Evolutionary conservation across 1,140 invertebrate species (phyloP).

Genomic region (Whitmania pigra): DNA sequence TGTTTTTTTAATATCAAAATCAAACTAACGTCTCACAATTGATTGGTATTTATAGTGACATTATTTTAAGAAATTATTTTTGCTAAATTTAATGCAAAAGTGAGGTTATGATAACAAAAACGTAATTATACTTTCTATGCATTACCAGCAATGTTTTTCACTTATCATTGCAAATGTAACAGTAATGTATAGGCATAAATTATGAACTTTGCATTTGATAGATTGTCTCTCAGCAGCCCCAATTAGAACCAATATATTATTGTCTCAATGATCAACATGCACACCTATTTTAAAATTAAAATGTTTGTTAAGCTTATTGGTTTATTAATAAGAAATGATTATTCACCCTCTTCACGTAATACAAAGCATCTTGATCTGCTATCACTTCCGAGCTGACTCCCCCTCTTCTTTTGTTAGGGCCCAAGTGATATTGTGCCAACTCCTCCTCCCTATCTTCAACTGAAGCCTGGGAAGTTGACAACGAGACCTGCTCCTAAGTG

Average conservation of each 20-base stretch:
- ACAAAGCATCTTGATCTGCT: constrained; percentile 14
- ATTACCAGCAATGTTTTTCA: no score
- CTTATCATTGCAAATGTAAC: no score
- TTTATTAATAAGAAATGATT: constrained; percentile 2
- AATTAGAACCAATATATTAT: background rate
- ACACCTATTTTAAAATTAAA: background rate
- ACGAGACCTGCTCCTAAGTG: background rate
- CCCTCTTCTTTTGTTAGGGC: constrained; percentile 9
- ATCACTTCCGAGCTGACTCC: constrained; percentile 18
- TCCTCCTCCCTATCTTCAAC: constrained; percentile 15
- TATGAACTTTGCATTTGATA: no score
- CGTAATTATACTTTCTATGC: no score
- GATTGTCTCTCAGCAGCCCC: no score
- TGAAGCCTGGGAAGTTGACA: background rate
- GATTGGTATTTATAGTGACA: no score
- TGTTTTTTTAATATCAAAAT: no score
- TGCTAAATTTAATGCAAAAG: no score
- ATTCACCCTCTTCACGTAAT: constrained; percentile 15
- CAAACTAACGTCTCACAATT: no score
- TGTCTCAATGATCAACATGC: background rate
- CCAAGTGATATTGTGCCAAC: background rate
- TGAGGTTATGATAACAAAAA: no score
- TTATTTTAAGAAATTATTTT: no score
- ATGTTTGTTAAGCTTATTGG: background rate
- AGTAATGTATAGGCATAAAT: no score